phyloP scores from a whole-genome alignment of 2,113 vertebrate species.

The Epinephelus lanceolatus region DNA sequence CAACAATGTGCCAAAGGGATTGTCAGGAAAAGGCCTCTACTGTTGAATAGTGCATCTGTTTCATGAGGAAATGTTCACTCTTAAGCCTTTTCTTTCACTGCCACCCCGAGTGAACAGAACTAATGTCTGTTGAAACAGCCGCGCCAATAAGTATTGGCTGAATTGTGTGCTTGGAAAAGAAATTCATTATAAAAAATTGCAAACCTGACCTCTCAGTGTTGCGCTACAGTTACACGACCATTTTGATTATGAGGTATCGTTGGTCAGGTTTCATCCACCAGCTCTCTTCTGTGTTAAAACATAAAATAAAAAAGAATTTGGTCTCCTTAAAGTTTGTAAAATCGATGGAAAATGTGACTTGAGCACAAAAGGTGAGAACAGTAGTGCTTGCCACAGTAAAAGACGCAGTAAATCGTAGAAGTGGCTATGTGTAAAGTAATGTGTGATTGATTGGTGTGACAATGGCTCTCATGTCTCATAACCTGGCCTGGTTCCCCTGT shows the following conservation, averaged over 20 bases:
- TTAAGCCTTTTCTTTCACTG: constrained; percentile 42
- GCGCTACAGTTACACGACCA: neutral
- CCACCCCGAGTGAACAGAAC: constrained; percentile 51
- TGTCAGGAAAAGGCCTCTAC: constrained; percentile 61
- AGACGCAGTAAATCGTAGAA: constrained; percentile 8
- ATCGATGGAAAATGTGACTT: constrained; percentile 20
- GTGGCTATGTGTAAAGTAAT: neutral
- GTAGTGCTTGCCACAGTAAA: neutral
- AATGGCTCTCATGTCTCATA: neutral
- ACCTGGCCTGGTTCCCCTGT: neutral
- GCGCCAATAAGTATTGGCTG: constrained; percentile 1
- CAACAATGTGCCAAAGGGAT: constrained; percentile 62
- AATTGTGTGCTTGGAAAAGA: constrained; percentile 16
- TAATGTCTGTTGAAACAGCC: constrained; percentile 36
- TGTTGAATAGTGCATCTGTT: constrained; percentile 63
- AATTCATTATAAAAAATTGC: neutral
- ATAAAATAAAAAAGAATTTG: neutral
- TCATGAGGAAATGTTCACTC: constrained; percentile 65
- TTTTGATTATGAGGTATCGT: constrained; percentile 2
- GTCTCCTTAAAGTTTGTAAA: neutral
- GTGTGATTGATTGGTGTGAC: neutral
- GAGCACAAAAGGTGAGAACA: constrained; percentile 2
- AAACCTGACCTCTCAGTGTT: neutral
- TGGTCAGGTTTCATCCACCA: neutral
- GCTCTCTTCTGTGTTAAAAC: constrained; percentile 4